phyloP scores from a whole-genome alignment of 2,888 invertebrate species.

The Erynnis tages region DNA sequence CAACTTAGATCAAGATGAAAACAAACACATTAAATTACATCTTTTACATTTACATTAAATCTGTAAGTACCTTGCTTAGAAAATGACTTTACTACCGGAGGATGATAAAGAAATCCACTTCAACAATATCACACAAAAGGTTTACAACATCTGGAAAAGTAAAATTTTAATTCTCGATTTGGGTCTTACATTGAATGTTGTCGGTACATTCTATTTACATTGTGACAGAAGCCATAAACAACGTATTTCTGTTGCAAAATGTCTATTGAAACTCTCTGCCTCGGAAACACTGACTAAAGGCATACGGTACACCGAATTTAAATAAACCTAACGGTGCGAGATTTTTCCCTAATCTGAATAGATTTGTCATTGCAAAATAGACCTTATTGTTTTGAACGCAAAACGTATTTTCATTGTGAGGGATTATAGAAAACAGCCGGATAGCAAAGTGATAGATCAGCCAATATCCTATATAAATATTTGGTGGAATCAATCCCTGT shows the following conservation, averaged over 20 bases:
- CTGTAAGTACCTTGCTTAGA: too few species aligned
- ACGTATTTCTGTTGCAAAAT: constrained; percentile 21
- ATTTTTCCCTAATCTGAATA: constrained; percentile 16
- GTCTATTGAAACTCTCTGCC: constrained; percentile 18
- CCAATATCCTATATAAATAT: constrained; percentile 20
- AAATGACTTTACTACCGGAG: too few species aligned
- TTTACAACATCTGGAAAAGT: background rate
- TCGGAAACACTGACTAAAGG: constrained; percentile 24
- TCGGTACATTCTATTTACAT: constrained; percentile 4
- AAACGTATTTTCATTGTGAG: background rate
- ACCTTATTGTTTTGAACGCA: background rate
- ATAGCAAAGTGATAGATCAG: constrained; percentile 25
- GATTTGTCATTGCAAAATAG: constrained; percentile 12
- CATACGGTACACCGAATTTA: constrained; percentile 27
- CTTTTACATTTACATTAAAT: too few species aligned
- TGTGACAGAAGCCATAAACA: constrained; percentile 15
- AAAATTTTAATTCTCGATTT: background rate
- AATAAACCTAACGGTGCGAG: constrained; percentile 25
- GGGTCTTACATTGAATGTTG: constrained; percentile 1
- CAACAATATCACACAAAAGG: background rate
- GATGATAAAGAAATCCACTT: too few species aligned
- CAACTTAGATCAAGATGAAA: too few species aligned
- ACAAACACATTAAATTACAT: too few species aligned
- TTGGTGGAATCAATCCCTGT: constrained; percentile 11
- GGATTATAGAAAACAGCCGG: constrained; percentile 4